Base-by-base conservation (phyloP, 2,113 vertebrate genomes). In the Osmerus eperlanus region DNA sequence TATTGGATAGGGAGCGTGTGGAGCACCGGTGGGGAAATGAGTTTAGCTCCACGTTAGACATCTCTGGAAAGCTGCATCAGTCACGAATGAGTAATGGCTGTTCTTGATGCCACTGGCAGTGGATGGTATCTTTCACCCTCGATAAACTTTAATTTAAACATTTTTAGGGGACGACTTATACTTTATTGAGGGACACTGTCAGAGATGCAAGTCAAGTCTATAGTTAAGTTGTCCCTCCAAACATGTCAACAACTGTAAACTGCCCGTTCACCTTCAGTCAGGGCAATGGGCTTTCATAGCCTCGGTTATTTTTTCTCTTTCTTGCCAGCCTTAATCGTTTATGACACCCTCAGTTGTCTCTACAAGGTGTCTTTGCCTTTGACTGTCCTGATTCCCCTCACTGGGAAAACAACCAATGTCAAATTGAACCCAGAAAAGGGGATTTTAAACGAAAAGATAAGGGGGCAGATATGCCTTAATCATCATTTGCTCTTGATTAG, bases 401-500 rank as follows among this genome's bases (percentile, higher is more conserved):
- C 79, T 78, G 70, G 80, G 81, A 79, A 81, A 89, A 85, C 83
- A 85, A 56, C 80, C 80, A 86, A 89, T 86, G 86, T 87, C 85
- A 88, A 90, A 91, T 89, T 89, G 81, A 86, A 87, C 89, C 84
- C 87, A 88, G 83, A 89, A 90, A 89, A 82, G 84, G 73, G 85
- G 86, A 88, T 89, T 92, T 87, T 87, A 85, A 92, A 89, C 79
- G 77, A 86, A 88, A 83, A 89, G 90, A 92, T 91, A 90, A 92
- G 90, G 81, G 80, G 74, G 78, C 85, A 90, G 88, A 91, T 92
- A 91, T 90, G 86, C 86, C 88, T 92, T 89, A 91, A 90, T 92
- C 89, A 92, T 90, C 88, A 86, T 90, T 92, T 88, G 81, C 86
- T 90, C 86, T 90, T 88, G 88, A 90, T 91, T 90, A 89, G 88